Evolutionary conservation across 2,113 vertebrate genomes (phyloP), one percentile per base, ranked within the genome.

Genomic region (Poeciliopsis prolifica): DNA sequence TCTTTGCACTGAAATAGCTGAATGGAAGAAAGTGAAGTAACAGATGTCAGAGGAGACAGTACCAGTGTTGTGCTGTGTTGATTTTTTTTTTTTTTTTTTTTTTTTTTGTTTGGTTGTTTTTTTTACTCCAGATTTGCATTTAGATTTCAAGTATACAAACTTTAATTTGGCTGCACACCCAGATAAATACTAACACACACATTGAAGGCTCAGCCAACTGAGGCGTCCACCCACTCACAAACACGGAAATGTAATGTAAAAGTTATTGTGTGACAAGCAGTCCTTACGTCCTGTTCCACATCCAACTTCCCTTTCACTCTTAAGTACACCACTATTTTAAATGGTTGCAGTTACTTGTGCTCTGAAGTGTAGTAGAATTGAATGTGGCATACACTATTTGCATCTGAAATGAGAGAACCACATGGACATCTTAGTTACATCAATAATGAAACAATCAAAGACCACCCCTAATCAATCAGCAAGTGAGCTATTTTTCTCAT

Each of bases 331-430:
- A 69, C 78, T 30, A 35, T 75, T 75, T 82, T 81, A 83, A 87
- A 24, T 77, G 80, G 78, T 83, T 86, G 74, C 87, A 87, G 88
- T 77, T 81, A 75, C 65, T 92, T 92, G 91, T 93, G 91, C 91
- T 93, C 91, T 86, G 83, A 91, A 72, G 72, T 75, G 73, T 84
- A 90, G 82, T 86, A 91, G 87, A 9, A 58, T 58, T n/a, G 51
- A n/a, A 58, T 82, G 81, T 75, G 68, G 75, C 73, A 54, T 75
- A 79, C 44, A n/a, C n/a, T 60, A 37, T 35, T 24, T 33, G 60
- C 40, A 48, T 81, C 60, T 9, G 26, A 77, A 74, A 81, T 80
- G 24, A 72, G 72, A 82, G 72, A 48, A 75, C 68, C 22, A 63
- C 9, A 26, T 40, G 54, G 77, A 67, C 40, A 28, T 73, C 70